Evolutionary conservation across 2,797 vertebrate genomes (phyloP), one percentile per base, ranked within the genome.

Genomic region (Lophius americanus): DNA sequence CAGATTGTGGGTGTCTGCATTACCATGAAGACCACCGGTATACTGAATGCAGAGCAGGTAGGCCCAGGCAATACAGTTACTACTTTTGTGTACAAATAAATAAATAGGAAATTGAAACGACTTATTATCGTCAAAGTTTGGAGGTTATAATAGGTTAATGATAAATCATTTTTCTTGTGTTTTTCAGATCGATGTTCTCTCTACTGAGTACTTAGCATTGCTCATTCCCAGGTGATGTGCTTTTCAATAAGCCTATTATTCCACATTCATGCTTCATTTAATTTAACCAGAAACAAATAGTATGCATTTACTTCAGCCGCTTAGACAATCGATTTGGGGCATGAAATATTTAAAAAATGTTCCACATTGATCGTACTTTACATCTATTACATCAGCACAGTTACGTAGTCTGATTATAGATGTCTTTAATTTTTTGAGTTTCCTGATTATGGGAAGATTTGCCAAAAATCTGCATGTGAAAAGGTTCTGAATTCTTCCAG

Each of bases 151-250:
- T 36, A 13, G 4, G 9, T 14, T 9, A 0, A 70, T 58, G 0
- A 46, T 61, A 37, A 8, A 2, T 9, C 65, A 41, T 32, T 33
- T 53, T 0, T 44, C 64, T 72, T 69, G 2, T 86, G 0, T 73
- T 79, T 85, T 90, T 58, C 73, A 94, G 93, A 90, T 93, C 35
- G 44, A 78, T 6, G n/a, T 13, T 56, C 83, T 95, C 5, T 88
- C 89, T 13, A 67, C n/a, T 0, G 72, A 89, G 39, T 94, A 95
- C 72, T 41, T 93, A 38, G 81, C 57, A 10, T 70, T 81, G 3
- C 89, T 94, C 2, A 84, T 76, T 65, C 73, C 79, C 64, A 95
- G 94, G 94, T 95, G 89, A 85, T 9, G 39, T 11, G 10, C 12
- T 44, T 44, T 11, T 11, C 12, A 44, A 10, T 11, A 44, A 44